phyloP scores from a whole-genome alignment of 2,888 invertebrate genomes.

The Labia minor region DNA sequence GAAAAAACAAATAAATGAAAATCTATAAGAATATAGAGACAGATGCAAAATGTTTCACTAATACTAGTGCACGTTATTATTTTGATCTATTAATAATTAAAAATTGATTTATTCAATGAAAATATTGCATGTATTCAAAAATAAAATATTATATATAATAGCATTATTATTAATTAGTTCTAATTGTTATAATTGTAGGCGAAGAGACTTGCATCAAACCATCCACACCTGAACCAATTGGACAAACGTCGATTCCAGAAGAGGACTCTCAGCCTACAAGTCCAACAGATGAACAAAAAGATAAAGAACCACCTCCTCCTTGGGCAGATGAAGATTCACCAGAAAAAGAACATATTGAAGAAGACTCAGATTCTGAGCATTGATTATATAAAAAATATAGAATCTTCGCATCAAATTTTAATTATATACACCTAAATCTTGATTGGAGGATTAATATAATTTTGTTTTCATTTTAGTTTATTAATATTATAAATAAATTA shows the following conservation, averaged over 20 bases:
- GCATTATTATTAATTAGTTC: too few species aligned
- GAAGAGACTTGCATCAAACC: neutral
- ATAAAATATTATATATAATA: too few species aligned
- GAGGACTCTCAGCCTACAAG: neutral
- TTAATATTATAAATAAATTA: too few species aligned
- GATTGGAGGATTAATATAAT: conserved; percentile 2
- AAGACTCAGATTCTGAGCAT: neutral
- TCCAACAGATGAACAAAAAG: neutral
- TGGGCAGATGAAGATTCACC: neutral
- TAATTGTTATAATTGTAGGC: neutral
- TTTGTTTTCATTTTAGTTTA: neutral
- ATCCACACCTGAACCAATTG: neutral
- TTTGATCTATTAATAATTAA: too few species aligned
- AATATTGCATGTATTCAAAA: too few species aligned
- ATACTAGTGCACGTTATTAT: too few species aligned
- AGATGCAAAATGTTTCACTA: too few species aligned
- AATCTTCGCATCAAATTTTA: neutral
- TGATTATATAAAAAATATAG: neutral
- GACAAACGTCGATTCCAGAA: neutral
- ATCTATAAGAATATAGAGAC: too few species aligned
- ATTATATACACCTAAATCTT: neutral
- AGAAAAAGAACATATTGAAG: neutral
- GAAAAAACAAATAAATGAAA: too few species aligned
- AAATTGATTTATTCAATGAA: too few species aligned
- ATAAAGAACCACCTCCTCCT: neutral